Evolutionary conservation across 2,797 vertebrate genomes (phyloP), one percentile per base, ranked within the genome.

Genomic region (Rhynchonycteris naso): DNA sequence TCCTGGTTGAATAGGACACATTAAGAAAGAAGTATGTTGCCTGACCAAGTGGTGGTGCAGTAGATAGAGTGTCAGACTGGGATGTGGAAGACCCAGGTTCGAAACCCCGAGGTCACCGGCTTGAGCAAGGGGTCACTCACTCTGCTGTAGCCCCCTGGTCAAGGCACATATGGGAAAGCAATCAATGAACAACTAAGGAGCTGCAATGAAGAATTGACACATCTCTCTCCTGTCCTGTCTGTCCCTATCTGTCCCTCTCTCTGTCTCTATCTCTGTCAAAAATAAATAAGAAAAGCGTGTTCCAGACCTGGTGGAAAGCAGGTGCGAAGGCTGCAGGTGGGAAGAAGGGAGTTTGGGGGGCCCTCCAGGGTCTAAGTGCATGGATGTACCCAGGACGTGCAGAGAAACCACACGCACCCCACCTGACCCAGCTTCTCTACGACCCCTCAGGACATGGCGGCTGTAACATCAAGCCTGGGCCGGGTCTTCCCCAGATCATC

Each of bases 401-500:
- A 56, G 30, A 35, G n/a, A 66, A 54, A 12, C 16, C 12, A 30
- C 7, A 66, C 22, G 16, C 22, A 10, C 9, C 22, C 19, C 1
- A 26, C 52, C 59, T 90, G 52, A 54, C 15, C 19, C 1, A 0
- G 2, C 33, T 21, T 66, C n/a, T 71, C 61, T 78, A 22, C 21
- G 80, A 33, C 56, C 1, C 58, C 15, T 14, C 71, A 94, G 92
- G 78, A 58, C 72, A 98, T 98, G 98, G 96, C 97, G 0, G 80
- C 94, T 10, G 28, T 28, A 56, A 97, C 87, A 21, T 58, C 99
- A 97, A 97, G 98, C 82, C 88, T 99, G 98, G 98, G 99, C 88
- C 98, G 98, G 30, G 97, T 99, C 52, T 91, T 97, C 52, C 98
- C 98, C 4, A 98, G 98, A 79, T 98, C 98, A 19, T 92, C 99